These are phyloP conservation scores for Hipposideros armiger DNA, from an alignment of 2,113 vertebrate genomes.

Conservation along the genomic window DNA sequence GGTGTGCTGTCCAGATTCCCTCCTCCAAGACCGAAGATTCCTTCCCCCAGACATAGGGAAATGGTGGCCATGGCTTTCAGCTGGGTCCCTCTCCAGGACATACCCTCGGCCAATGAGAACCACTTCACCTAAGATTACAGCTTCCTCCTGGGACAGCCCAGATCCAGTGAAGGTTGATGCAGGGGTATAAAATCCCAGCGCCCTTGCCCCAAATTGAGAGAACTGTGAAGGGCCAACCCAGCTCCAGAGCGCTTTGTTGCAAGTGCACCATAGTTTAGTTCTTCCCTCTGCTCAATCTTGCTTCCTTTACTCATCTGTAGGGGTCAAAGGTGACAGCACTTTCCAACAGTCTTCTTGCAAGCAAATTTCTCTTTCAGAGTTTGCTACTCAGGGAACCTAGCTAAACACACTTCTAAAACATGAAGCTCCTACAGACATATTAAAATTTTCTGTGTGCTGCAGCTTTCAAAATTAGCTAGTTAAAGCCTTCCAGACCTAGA, in stretches of 20 bases:
- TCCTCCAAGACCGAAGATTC: background rate
- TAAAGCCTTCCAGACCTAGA: slow-evolving; percentile 23
- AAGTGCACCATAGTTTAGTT: background rate
- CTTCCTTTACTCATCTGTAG: background rate
- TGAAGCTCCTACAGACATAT: background rate
- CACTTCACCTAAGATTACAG: background rate
- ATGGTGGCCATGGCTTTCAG: background rate
- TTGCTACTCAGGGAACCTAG: background rate
- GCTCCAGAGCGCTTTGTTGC: background rate
- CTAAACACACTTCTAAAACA: slow-evolving; percentile 27
- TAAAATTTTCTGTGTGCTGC: background rate
- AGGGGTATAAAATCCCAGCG: background rate
- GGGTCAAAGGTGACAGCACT: background rate
- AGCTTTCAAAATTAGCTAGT: slow-evolving; percentile 47
- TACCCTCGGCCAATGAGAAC: background rate
- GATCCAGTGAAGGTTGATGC: background rate
- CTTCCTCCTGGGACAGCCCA: background rate
- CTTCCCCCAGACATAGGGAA: background rate
- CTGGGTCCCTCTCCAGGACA: background rate
- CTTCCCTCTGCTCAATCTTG: background rate
- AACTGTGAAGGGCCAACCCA: background rate
- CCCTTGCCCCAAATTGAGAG: background rate
- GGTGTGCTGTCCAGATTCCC: background rate
- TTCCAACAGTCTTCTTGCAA: background rate
- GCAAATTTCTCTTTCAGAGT: slow-evolving; percentile 22